Evolutionary conservation across 2,888 invertebrate genomes (phyloP).

Genomic region (Omphaloscelis lunosa): DNA sequence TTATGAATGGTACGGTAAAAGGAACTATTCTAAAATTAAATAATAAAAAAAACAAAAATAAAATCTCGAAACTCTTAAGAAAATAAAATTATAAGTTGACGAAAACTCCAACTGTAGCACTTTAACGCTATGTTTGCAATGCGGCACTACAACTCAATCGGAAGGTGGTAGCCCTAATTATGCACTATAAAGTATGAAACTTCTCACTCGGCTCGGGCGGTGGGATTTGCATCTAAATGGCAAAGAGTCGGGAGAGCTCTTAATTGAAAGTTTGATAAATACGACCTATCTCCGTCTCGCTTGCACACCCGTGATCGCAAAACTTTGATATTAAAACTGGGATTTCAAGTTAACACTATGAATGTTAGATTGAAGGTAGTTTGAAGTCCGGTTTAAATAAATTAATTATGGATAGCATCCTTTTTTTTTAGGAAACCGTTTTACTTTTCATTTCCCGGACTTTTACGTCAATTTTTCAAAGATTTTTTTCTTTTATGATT

Average conservation of each 20-base stretch:
- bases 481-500: neutral
- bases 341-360: slow-evolving; percentile 68
- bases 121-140: slow-evolving; percentile 38
- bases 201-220: slow-evolving; percentile 68
- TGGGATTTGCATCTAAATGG: slow-evolving; percentile 87
- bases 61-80: neutral
- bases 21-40: too few species aligned
- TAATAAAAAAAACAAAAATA: neutral
- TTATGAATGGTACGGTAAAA: too few species aligned
- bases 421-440: neutral
- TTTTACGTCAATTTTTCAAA: too few species aligned
- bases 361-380: slow-evolving; percentile 30
- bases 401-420: slow-evolving; percentile 34
- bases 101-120: slow-evolving; percentile 17
- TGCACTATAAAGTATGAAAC: slow-evolving; percentile 72
- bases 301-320: slow-evolving; percentile 54
- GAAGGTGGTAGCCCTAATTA: slow-evolving; percentile 66
- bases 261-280: slow-evolving; percentile 87
- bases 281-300: slow-evolving; percentile 67
- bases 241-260: slow-evolving; percentile 79
- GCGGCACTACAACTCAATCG: slow-evolving; percentile 53
- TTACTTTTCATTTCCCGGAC: neutral
- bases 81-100: neutral
- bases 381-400: slow-evolving; percentile 44
- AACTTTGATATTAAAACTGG: slow-evolving; percentile 74